Conservation (phyloP, 2,888 invertebrate genomes). For the Eucriotettix oculatus region DNA sequence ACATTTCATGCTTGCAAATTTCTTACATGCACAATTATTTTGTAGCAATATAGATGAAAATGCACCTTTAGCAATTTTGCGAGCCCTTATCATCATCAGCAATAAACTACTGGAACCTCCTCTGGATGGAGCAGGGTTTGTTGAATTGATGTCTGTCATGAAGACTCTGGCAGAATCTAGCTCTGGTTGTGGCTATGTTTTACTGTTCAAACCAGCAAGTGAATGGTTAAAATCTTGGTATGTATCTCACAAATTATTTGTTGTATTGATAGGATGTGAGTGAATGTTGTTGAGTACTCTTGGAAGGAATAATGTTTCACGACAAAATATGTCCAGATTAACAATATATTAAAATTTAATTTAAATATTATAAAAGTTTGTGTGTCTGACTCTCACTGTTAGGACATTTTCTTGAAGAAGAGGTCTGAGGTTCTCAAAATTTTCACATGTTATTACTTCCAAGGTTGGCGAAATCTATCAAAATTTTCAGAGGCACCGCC, state of each 20-base stretch:
- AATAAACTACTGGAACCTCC: conserved; percentile 44
- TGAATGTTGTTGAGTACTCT: too few relatives aligned
- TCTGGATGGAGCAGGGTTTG: conserved; percentile 55
- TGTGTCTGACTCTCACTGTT: too few relatives aligned
- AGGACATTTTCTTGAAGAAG: too few relatives aligned
- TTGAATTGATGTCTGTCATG: conserved; percentile 62
- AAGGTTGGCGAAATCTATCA: too few relatives aligned
- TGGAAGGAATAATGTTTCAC: too few relatives aligned
- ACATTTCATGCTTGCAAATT: not conserved
- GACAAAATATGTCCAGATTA: too few relatives aligned
- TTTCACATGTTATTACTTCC: too few relatives aligned
- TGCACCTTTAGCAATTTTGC: conserved; percentile 45
- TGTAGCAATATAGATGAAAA: conserved; percentile 37
- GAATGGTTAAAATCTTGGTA: conserved; percentile 62
- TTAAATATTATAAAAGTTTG: too few relatives aligned
- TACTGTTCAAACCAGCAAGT: conserved; percentile 61
- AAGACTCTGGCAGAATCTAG: conserved; percentile 73
- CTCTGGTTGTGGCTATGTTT: conserved; percentile 59
- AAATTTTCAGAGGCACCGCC: too few relatives aligned
- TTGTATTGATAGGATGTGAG: too few relatives aligned
- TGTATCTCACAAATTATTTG: not conserved
- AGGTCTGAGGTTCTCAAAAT: too few relatives aligned
- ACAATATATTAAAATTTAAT: too few relatives aligned
- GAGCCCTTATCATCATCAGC: conserved; percentile 57
- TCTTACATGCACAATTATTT: conserved; percentile 3